Evolutionary conservation across 2,113 vertebrate genomes (phyloP).

Genomic region (Cryptotis parvus): DNA sequence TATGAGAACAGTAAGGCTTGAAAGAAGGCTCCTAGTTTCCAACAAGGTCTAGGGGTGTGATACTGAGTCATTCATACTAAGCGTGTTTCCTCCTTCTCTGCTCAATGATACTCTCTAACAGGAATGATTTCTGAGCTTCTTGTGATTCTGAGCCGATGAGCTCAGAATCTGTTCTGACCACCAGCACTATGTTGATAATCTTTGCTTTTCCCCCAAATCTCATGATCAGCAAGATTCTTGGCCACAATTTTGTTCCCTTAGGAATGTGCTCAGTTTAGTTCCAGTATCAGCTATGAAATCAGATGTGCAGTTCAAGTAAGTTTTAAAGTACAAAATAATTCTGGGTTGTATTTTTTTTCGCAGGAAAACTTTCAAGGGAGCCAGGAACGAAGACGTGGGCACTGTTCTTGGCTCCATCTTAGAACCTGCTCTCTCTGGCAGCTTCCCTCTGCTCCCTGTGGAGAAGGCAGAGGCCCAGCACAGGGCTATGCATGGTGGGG

Average conservation of each 20-base stretch:
- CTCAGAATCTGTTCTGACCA: slow-evolving; percentile 39
- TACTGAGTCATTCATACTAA: neutral
- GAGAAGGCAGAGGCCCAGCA: neutral
- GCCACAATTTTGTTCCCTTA: slow-evolving; percentile 53
- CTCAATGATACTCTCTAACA: slow-evolving; percentile 29
- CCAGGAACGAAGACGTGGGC: neutral
- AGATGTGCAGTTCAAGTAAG: neutral
- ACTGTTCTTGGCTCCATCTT: neutral
- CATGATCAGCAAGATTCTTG: slow-evolving; percentile 72
- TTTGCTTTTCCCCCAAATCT: slow-evolving; percentile 56
- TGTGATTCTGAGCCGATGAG: slow-evolving; percentile 34
- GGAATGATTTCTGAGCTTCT: slow-evolving; percentile 39
- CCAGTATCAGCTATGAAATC: slow-evolving; percentile 8
- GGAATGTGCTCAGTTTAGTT: slow-evolving; percentile 53
- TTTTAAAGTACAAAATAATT: slow-evolving; percentile 39
- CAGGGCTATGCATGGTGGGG: accelerated
- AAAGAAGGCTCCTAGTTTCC: neutral
- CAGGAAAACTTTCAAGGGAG: neutral
- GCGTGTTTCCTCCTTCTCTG: neutral
- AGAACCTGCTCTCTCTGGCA: neutral
- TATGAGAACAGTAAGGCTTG: neutral
- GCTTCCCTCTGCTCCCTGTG: accelerated
- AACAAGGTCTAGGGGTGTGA: neutral
- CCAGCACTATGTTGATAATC: slow-evolving; percentile 57
- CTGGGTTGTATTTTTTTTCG: neutral